These are phyloP conservation scores for Euborellia annulipes DNA, from an alignment of 1,140 invertebrate species.

Conservation along the genomic window DNA sequence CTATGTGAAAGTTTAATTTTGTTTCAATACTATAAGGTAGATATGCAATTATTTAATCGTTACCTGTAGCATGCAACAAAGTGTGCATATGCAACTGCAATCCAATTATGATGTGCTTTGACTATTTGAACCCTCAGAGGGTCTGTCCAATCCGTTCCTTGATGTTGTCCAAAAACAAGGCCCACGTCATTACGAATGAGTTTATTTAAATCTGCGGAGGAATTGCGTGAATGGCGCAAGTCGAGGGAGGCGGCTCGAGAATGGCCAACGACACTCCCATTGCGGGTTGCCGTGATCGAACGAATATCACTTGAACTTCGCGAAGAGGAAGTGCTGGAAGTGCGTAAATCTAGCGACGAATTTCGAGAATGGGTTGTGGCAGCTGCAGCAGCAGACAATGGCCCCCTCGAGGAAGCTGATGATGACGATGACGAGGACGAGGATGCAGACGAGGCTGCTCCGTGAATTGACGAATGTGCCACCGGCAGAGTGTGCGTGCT, in stretches of 20 bases:
- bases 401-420: background rate
- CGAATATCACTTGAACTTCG: constrained; percentile 27
- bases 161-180: constrained; percentile 42
- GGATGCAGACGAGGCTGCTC: background rate
- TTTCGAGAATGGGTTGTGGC: constrained; percentile 44
- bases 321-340: constrained; percentile 25
- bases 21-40: too few relatives aligned
- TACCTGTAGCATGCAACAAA: constrained; percentile 89
- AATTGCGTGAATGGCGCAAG: constrained; percentile 60
- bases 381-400: background rate
- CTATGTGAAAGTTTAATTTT: too few relatives aligned
- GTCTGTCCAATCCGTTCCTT: constrained; percentile 56
- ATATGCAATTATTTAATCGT: constrained; percentile 11
- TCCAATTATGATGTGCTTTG: constrained; percentile 95
- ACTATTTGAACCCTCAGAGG: constrained; percentile 82
- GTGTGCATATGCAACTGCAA: constrained; percentile 89
- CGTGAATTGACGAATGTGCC: background rate
- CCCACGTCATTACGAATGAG: constrained; percentile 52
- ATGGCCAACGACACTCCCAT: constrained; percentile 35
- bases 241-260: constrained; percentile 70
- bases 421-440: constrained; percentile 11
- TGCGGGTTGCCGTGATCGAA: constrained; percentile 9
- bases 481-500: constrained; percentile 9
- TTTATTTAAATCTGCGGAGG: constrained; percentile 62
- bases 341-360: constrained; percentile 60